Evolutionary conservation across 2,113 vertebrate species (phyloP).

Genomic region (Ceuthmochares aereus): DNA sequence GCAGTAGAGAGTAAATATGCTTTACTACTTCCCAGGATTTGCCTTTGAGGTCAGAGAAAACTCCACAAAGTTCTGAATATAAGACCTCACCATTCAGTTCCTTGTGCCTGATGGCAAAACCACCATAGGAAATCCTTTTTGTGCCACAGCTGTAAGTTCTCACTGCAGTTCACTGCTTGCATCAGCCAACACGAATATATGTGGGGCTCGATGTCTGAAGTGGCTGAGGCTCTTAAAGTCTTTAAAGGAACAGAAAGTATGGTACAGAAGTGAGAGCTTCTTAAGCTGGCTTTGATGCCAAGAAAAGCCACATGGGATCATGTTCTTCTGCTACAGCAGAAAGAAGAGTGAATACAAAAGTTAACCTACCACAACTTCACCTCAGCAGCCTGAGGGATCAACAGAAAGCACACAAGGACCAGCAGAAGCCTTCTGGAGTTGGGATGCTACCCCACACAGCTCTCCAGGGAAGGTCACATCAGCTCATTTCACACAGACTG

Average conservation of each 20-base stretch:
- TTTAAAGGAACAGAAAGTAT: neutral
- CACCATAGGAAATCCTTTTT: neutral
- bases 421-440: neutral
- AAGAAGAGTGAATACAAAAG: neutral
- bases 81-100: neutral
- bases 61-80: neutral
- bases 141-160: neutral
- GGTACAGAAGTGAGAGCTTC: neutral
- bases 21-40: neutral
- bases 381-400: neutral
- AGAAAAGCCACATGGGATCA: neutral
- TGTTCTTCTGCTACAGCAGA: neutral
- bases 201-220: neutral
- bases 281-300: neutral
- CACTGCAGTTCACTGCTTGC: neutral
- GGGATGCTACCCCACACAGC: neutral
- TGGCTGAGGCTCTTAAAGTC: rapidly evolving
- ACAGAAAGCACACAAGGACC: neutral
- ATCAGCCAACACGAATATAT: neutral
- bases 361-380: neutral
- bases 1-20: neutral
- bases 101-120: neutral
- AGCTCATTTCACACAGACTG: neutral
- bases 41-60: neutral
- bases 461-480: neutral